Conservation (phyloP, 2,113 vertebrate genomes). For the Syrmaticus mikado region DNA sequence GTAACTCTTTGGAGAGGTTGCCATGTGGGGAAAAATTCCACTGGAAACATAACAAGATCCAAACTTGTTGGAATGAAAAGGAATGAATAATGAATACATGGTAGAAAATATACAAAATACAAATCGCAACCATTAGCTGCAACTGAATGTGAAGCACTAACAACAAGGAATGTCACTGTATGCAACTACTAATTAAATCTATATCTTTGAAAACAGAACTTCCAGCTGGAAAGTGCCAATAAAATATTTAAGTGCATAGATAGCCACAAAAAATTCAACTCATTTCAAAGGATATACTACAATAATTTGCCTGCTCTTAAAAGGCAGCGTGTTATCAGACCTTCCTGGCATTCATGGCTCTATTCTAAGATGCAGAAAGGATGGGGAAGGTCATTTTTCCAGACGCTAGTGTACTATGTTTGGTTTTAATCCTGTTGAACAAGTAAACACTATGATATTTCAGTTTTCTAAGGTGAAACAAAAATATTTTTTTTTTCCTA, state of each 20-base stretch:
- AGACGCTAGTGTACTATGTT: neutral
- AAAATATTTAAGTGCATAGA: neutral
- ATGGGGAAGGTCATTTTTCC: neutral
- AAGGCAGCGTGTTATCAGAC: neutral
- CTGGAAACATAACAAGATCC: neutral
- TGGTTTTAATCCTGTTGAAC: neutral
- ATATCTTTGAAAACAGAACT: neutral
- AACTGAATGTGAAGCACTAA: neutral
- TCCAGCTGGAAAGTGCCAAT: neutral
- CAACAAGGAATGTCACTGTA: neutral
- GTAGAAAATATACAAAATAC: neutral
- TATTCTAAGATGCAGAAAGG: neutral
- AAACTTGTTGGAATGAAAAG: neutral
- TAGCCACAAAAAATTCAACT: neutral
- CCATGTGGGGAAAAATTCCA: neutral
- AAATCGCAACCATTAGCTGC: neutral
- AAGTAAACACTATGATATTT: neutral
- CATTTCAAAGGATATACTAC: neutral
- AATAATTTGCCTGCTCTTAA: neutral
- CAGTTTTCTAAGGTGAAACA: neutral
- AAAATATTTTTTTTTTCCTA: neutral
- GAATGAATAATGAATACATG: neutral
- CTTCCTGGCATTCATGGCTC: neutral
- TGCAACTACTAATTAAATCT: neutral
- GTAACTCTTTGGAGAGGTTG: neutral